phyloP scores from a whole-genome alignment of 2,113 vertebrate genomes.

The Arothron firmamentum region DNA sequence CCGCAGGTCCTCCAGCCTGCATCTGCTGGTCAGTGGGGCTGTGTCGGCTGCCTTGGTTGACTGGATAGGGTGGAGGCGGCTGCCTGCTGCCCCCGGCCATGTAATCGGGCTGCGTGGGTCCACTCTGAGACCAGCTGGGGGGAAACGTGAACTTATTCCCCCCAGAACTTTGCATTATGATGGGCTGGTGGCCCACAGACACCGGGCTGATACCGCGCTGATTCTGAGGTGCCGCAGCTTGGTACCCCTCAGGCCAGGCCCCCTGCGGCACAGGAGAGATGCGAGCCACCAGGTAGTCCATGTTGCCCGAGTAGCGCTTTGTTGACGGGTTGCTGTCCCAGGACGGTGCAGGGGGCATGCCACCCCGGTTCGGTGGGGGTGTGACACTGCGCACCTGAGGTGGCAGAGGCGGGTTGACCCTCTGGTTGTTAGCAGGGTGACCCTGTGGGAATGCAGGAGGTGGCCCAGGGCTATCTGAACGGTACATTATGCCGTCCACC shows the following conservation, averaged over 20 bases:
- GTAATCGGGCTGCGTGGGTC: constrained; percentile 83
- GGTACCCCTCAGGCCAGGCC: constrained; percentile 86
- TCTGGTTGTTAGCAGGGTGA: constrained; percentile 81
- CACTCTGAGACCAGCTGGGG: constrained; percentile 84
- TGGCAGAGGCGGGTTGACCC: constrained; percentile 84
- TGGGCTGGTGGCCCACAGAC: constrained; percentile 88
- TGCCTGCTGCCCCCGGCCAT: constrained; percentile 79
- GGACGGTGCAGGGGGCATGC: constrained; percentile 80
- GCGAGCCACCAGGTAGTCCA: constrained; percentile 88
- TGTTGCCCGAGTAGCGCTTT: constrained; percentile 91
- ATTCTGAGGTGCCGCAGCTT: constrained; percentile 74
- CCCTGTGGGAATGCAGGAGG: constrained; percentile 81
- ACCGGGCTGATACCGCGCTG: constrained; percentile 87
- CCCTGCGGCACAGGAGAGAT: constrained; percentile 92
- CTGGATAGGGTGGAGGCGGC: constrained; percentile 88
- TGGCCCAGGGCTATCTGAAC: constrained; percentile 84
- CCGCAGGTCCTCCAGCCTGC: constrained; percentile 80
- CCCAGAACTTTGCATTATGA: constrained; percentile 90
- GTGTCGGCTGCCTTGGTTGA: constrained; percentile 83
- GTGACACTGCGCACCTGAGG: constrained; percentile 91
- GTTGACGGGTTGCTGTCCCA: constrained; percentile 89
- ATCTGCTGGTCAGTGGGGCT: constrained; percentile 86
- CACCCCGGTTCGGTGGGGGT: constrained; percentile 84
- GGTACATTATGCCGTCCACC: constrained; percentile 82
- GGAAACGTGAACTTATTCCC: constrained; percentile 87